Evolutionary conservation across 2,113 vertebrate species (phyloP).

Genomic region (human (Homo sapiens)): GRCh38 chr7:132856501-132857000

Average conservation of each 20-base stretch:
- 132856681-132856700: slow-evolving; percentile 58
- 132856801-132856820: slow-evolving; percentile 83
- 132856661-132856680: slow-evolving; percentile 57
- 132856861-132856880: slow-evolving; percentile 82
- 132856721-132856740: slow-evolving; percentile 84
- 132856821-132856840: slow-evolving; percentile 86
- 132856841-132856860: slow-evolving; percentile 82
- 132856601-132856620: slow-evolving; percentile 46
- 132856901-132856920: slow-evolving; percentile 76
- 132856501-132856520: neutral
- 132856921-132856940: slow-evolving; percentile 85
- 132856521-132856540: neutral
- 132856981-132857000: slow-evolving; percentile 21
- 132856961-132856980: slow-evolving; percentile 79
- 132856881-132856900: slow-evolving; percentile 84
- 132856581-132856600: slow-evolving; percentile 42
- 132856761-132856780: slow-evolving; percentile 82
- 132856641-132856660: neutral
- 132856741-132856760: slow-evolving; percentile 83
- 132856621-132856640: slow-evolving; percentile 39
- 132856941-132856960: slow-evolving; percentile 87
- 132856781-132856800: slow-evolving; percentile 88
- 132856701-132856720: slow-evolving; percentile 78
- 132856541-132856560: neutral
- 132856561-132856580: neutral